Evolutionary conservation across 2,888 invertebrate species (phyloP).

Genomic region (Ophonus ardosiacus): DNA sequence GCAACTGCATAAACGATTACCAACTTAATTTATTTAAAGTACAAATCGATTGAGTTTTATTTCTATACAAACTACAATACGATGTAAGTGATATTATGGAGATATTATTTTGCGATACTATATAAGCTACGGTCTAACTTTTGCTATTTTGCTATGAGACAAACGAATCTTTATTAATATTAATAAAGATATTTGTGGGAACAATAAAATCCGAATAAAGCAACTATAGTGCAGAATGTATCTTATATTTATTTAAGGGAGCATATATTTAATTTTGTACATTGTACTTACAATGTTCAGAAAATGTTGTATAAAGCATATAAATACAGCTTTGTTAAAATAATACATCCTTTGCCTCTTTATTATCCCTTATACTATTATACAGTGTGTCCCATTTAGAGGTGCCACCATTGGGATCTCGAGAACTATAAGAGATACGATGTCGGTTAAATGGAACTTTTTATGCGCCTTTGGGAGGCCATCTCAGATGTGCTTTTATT

Average conservation of each 20-base stretch:
- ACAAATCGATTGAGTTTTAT: neutral
- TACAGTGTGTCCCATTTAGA: too few species aligned
- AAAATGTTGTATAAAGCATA: constrained; percentile 55
- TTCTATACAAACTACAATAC: neutral
- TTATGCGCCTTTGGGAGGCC: too few species aligned
- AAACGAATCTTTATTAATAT: constrained; percentile 52
- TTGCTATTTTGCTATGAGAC: constrained; percentile 54
- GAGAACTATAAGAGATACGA: too few species aligned
- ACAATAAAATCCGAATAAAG: constrained; percentile 62
- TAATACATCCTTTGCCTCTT: constrained; percentile 12
- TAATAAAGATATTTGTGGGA: constrained; percentile 60
- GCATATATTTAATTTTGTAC: constrained; percentile 57
- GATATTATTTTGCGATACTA: constrained; percentile 52
- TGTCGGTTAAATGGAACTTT: too few species aligned
- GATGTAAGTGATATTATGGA: neutral
- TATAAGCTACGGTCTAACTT: constrained; percentile 43
- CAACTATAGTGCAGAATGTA: constrained; percentile 52
- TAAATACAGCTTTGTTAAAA: constrained; percentile 62
- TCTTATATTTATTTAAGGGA: constrained; percentile 47
- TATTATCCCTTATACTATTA: neutral
- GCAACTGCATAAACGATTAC: neutral
- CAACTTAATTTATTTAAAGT: neutral
- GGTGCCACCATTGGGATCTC: too few species aligned
- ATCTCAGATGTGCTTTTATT: too few species aligned
- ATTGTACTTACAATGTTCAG: constrained; percentile 46